Evolutionary conservation across 1,140 invertebrate species (phyloP), one percentile per base, ranked within the genome.

Genomic region (Drosophila albomicans): DNA sequence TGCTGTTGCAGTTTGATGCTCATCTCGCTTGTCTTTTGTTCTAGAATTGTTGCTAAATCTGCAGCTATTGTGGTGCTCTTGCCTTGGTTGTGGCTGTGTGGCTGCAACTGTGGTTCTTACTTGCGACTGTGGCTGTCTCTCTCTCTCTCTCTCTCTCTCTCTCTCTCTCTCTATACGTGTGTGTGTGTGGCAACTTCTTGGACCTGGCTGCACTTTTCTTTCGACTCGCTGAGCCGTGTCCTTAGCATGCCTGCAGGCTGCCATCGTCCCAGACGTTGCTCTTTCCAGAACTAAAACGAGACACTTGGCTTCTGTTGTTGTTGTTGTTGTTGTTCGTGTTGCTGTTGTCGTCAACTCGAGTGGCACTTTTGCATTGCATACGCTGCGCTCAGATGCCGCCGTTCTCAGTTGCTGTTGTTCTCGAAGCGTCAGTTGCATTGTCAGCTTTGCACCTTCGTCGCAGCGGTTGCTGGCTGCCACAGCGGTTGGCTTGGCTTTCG

Each of bases 191-290:
- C 77, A 87, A 75, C 81, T 86, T 88, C 84, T 79, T 68, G 64
- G 71, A 62, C 65, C 52, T 62, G 63, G 64, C 69, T 75, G 75
- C 70, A 78, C 85, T 88, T 84, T 88, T 88, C 81, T 88, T 88
- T 80, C 85, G 66, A 79, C 57, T 85, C 85, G 86, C 78, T 89
- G 85, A 85, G 78, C 78, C 72, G 81, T 86, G 79, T 71, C 48
- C 72, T 61, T 46, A 64, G 62, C 71, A 52, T 32, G 57, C 62
- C 73, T 66, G 49, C 57, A 35, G 63, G 67, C 57, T 32, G 62
- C 52, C 75, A 59, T 51, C 75, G 49, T 51, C 61, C 63, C 65
- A 62, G 67, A 75, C 52, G 59, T 57, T 81, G 79, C 72, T 67
- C 75, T 58, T 65, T 79, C 67, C 82, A 79, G 73, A 82, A 87